Conservation (phyloP, 1,140 invertebrate species). For the Delia radicum region DNA sequence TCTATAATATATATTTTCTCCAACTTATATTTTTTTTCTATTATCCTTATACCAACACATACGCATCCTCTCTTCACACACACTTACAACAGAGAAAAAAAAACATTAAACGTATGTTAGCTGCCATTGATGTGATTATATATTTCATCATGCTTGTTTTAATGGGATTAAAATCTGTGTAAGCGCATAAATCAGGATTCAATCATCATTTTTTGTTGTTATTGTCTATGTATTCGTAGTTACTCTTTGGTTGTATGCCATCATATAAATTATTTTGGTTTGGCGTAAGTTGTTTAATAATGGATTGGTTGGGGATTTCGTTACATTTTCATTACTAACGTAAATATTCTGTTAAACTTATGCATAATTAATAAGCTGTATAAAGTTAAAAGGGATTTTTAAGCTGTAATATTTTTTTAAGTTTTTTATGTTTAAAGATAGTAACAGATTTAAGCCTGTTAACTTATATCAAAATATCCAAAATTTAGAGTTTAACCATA, state of each 20-base stretch:
- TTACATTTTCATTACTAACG: conserved; percentile 11
- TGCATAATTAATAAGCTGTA: background rate
- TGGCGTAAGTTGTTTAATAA: background rate
- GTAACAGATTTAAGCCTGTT: too few relatives aligned
- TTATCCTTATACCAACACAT: background rate
- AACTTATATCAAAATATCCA: too few relatives aligned
- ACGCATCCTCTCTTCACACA: background rate
- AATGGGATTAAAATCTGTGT: conserved; percentile 26
- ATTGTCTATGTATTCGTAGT: background rate
- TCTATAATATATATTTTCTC: background rate
- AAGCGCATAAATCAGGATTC: conserved; percentile 24
- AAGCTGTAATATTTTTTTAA: background rate
- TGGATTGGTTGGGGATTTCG: background rate
- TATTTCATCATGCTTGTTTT: conserved; percentile 18
- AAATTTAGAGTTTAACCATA: too few relatives aligned
- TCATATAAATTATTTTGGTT: too few relatives aligned
- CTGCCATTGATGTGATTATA: conserved; percentile 19
- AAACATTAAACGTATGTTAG: conserved; percentile 19
- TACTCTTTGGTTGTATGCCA: background rate
- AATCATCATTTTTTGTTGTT: conserved; percentile 18
- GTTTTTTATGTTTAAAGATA: too few relatives aligned
- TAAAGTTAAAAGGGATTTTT: background rate
- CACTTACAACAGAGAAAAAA: background rate
- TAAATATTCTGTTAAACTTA: conserved; percentile 9
- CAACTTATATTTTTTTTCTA: background rate